Evolutionary conservation across 2,113 vertebrate genomes (phyloP), one percentile per base, ranked within the genome.

Genomic region (Mesocricetus auratus): DNA sequence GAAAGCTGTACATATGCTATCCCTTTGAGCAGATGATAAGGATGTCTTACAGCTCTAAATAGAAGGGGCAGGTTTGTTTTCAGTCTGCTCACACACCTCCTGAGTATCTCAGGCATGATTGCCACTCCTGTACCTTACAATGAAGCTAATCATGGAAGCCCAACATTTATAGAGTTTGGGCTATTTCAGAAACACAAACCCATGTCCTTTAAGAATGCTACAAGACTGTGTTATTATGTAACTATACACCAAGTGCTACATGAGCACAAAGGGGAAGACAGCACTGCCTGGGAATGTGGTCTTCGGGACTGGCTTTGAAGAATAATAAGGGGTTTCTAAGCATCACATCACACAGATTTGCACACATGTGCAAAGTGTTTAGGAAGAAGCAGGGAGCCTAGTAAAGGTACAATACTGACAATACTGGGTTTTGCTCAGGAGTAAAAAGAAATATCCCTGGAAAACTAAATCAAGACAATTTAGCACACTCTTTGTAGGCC

Each of bases 391-490:
- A 94, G 36, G 29, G 56, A 66, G 4, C 69, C 82, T n/a, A 31
- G 1, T 0, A 11, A 56, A 42, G 39, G 12, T n/a, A 69, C 24
- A 64, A 31, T 75, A 81, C 64, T 21, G 21, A 69, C 24, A 64
- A 31, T 75, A 81, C 64, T 21, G 21, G 19, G 36, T 73, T 66
- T 78, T 69, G 60, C 16, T 22, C 4, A 7, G 1, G 1, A 64
- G 13, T 26, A 74, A 24, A 73, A 82, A 96, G 45, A 91, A 94
- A 83, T 82, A 71, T 89, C 31, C 15, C n/a, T 66, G 24, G 15
- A 83, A 83, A 88, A 17, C 60, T 85, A 74, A 75, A 89, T 1
- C 64, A 50, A 39, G 15, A 31, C n/a, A 68, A 12, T 82, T 60
- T 94, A 56, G 19, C 56, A 0, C 13, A 39, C 26, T 39, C 29